phyloP scores from a whole-genome alignment of 30 jellyfish, hydroid and myxozoan species.

The Hydra vulgaris region DNA sequence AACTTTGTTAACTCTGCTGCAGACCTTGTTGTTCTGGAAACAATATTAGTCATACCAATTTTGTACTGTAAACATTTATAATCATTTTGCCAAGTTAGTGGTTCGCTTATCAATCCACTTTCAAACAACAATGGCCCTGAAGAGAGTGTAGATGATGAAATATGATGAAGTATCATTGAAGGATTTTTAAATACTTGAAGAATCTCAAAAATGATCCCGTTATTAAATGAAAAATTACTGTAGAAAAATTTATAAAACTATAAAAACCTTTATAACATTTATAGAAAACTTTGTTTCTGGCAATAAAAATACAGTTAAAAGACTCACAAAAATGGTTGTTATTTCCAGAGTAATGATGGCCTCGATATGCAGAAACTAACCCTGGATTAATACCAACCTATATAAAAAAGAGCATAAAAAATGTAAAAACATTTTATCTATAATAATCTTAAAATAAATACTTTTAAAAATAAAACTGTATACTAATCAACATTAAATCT shows the following conservation, averaged over 20 bases:
- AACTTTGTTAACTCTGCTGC: constrained; percentile 79
- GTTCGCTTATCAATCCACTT: constrained; percentile 62
- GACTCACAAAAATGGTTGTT: constrained; percentile 87
- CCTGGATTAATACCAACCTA: constrained; percentile 98
- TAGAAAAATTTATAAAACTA: no score
- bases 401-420: background rate
- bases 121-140: constrained; percentile 81
- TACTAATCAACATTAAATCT: no score
- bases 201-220: no score
- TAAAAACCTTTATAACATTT: no score
- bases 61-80: constrained; percentile 42
- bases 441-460: no score
- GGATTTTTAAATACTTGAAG: no score
- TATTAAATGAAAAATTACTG: no score
- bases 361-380: constrained; percentile 74
- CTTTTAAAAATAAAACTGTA: no score
- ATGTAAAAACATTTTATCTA: background rate
- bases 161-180: no score
- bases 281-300: no score
- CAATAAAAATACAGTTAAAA: background rate
- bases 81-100: constrained; percentile 49
- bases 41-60: constrained; percentile 82
- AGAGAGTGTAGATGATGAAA: background rate
- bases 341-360: constrained; percentile 84
- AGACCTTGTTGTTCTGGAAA: constrained; percentile 79